Evolutionary conservation across 2,797 vertebrate species (phyloP).

Genomic region (Staurois parvus): DNA sequence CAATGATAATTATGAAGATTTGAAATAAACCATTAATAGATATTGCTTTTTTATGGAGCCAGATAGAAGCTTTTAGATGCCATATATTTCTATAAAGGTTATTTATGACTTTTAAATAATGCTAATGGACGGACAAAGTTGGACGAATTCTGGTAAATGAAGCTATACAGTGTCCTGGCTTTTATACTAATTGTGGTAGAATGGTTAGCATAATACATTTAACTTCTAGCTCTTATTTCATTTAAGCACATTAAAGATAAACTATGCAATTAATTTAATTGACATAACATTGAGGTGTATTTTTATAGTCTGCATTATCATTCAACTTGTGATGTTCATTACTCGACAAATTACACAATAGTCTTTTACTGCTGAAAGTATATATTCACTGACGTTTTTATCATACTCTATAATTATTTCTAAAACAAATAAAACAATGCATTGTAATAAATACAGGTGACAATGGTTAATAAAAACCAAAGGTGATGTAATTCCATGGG

Average conservation of each 20-base stretch:
- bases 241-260: conserved; percentile 49
- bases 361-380: conserved; percentile 16
- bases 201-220: conserved; percentile 55
- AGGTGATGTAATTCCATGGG: background rate
- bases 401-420: conserved; percentile 15
- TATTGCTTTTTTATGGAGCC: conserved; percentile 63
- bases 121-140: conserved; percentile 55
- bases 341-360: conserved; percentile 45
- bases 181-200: conserved; percentile 54
- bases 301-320: conserved; percentile 49
- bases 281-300: conserved; percentile 38
- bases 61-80: conserved; percentile 57
- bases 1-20: conserved; percentile 55
- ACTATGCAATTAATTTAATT: conserved; percentile 59
- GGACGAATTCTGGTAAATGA: conserved; percentile 52
- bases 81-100: conserved; percentile 52
- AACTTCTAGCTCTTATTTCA: conserved; percentile 46
- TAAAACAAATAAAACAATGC: conserved; percentile 16
- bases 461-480: background rate
- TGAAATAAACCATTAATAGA: conserved; percentile 60
- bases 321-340: conserved; percentile 35
- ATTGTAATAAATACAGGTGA: background rate
- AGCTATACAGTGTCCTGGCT: conserved; percentile 23
- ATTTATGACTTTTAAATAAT: conserved; percentile 60
- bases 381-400: conserved; percentile 33